phyloP scores from a whole-genome alignment of 2,797 vertebrate genomes.

The Rhynchonycteris naso region DNA sequence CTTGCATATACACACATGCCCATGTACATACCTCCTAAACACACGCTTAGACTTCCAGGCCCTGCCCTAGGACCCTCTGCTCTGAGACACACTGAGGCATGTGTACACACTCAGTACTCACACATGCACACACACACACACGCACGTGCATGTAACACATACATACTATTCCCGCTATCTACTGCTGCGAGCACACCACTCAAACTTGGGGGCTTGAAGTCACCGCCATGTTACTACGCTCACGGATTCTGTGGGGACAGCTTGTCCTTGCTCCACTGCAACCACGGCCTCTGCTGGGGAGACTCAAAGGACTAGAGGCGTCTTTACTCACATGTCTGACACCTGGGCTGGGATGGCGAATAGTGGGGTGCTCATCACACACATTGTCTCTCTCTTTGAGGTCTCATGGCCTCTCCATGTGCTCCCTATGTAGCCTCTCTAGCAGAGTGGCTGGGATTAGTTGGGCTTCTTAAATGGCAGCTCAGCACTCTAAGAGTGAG shows the following conservation, averaged over 20 bases:
- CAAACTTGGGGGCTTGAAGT: not conserved
- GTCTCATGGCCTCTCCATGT: not conserved
- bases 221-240: fast-evolving
- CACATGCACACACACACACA: not conserved
- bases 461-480: not conserved
- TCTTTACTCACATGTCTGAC: not conserved
- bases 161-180: too few relatives aligned
- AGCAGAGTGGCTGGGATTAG: not conserved
- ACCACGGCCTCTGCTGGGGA: not conserved
- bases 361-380: not conserved
- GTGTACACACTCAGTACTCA: too few relatives aligned
- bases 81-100: not conserved
- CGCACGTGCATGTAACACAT: fast-evolving
- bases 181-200: not conserved
- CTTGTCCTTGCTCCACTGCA: not conserved
- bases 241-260: not conserved
- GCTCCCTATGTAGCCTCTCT: not conserved
- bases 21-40: not conserved
- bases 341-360: not conserved
- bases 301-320: not conserved
- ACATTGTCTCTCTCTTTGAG: not conserved
- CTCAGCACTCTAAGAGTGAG: not conserved
- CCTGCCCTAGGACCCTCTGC: not conserved
- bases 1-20: fast-evolving
- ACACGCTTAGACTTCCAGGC: not conserved